A percentile compares a stretch with the other conserved stretches of the same genome.
phyloP scores from a whole-genome alignment of 2,113 vertebrate species.

The Numenius arquata region DNA sequence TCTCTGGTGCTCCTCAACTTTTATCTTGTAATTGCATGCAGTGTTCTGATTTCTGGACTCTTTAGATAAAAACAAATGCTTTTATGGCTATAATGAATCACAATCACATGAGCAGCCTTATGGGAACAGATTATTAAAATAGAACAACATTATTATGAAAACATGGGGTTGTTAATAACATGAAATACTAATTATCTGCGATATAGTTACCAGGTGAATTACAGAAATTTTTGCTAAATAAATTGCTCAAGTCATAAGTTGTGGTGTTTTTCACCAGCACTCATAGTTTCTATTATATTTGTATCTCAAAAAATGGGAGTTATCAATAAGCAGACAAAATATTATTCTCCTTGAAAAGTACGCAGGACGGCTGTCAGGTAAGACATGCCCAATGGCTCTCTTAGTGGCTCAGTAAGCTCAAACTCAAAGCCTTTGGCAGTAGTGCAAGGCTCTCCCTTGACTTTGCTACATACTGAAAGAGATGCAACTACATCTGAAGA shows the following conservation, averaged over 20 bases:
- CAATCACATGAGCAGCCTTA: not conserved
- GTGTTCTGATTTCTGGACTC: not conserved
- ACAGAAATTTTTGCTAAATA: not conserved
- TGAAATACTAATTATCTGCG: not conserved
- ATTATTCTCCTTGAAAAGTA: not conserved
- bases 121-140: not conserved
- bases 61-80: not conserved
- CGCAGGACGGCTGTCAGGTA: not conserved
- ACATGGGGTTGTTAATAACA: not conserved
- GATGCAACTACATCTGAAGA: not conserved
- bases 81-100: constrained; percentile 9
- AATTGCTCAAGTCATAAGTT: not conserved
- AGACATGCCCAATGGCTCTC: not conserved
- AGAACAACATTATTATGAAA: not conserved
- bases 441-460: not conserved
- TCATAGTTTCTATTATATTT: not conserved
- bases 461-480: not conserved
- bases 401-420: not conserved
- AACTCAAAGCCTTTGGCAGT: not conserved
- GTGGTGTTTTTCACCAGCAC: not conserved
- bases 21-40: not conserved
- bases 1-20: not conserved
- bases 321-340: not conserved
- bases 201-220: not conserved
- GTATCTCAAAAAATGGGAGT: not conserved